Percentiles rank a stretch among this genome's conserved stretches.
phyloP scores from a whole-genome alignment of 2,797 vertebrate species.

The Hydrocynus forskahlii region DNA sequence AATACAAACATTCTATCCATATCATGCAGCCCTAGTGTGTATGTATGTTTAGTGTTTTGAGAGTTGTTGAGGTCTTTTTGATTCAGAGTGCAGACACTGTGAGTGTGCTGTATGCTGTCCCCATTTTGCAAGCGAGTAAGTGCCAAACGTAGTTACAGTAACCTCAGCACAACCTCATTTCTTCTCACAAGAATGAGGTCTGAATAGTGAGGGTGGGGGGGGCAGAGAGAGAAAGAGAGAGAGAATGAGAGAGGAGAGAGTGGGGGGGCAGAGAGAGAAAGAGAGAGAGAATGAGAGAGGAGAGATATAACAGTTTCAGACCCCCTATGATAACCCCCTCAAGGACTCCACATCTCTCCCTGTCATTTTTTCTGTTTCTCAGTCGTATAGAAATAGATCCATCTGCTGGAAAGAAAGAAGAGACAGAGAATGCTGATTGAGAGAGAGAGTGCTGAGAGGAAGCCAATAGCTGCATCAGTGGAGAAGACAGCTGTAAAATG shows the following conservation, averaged over 20 bases:
- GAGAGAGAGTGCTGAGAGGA: conserved; percentile 46
- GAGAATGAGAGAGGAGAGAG: background rate
- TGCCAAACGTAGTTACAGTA: conserved; percentile 15
- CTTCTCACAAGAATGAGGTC: conserved; percentile 18
- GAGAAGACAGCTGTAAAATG: conserved; percentile 50
- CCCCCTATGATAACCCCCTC: conserved; percentile 43
- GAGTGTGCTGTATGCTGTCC: background rate
- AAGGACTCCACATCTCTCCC: conserved; percentile 15
- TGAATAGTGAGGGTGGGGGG: background rate
- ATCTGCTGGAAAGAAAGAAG: conserved; percentile 64
- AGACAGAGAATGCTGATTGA: conserved; percentile 21
- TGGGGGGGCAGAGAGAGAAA: background rate
- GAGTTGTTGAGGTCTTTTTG: background rate
- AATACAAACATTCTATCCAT: no score
- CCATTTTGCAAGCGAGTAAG: conserved; percentile 3
- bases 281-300: background rate
- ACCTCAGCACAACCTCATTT: conserved; percentile 31
- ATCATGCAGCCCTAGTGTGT: no score
- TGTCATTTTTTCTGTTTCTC: conserved; percentile 53
- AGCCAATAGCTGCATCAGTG: conserved; percentile 21
- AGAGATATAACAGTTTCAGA: conserved; percentile 3
- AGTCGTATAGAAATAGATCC: conserved; percentile 71
- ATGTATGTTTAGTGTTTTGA: background rate
- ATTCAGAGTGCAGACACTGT: background rate
- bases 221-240: background rate